These are phyloP conservation scores for Trisateles emortualis DNA, from an alignment of 2,888 invertebrate genomes.

Conservation along the genomic window DNA sequence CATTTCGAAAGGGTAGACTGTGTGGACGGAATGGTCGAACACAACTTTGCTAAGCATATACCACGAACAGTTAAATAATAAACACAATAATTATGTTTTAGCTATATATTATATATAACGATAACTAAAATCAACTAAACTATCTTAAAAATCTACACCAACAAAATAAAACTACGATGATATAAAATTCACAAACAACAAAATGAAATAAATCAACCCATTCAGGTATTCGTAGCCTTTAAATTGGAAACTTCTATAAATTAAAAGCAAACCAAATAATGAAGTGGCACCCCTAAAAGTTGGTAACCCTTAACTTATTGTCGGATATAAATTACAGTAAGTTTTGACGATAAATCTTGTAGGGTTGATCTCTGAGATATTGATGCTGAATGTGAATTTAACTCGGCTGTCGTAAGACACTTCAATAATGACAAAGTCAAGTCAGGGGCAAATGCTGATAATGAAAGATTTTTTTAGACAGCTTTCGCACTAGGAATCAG, in stretches of 20 bases:
- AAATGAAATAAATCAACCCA: constrained; percentile 60
- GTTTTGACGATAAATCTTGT: constrained; percentile 77
- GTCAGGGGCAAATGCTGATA: neutral
- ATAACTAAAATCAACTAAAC: neutral
- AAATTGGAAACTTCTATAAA: constrained; percentile 79
- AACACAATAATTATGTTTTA: no score
- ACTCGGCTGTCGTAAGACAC: constrained; percentile 10
- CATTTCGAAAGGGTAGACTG: no score
- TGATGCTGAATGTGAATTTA: constrained; percentile 14
- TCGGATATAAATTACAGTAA: constrained; percentile 79
- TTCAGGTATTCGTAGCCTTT: constrained; percentile 61
- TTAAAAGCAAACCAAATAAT: constrained; percentile 82
- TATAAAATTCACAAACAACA: constrained; percentile 39
- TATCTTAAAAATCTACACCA: neutral
- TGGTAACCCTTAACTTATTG: constrained; percentile 77
- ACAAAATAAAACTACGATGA: constrained; percentile 24
- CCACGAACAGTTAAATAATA: no score
- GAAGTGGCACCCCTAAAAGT: constrained; percentile 73
- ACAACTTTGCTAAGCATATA: no score
- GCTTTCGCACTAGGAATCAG: no score
- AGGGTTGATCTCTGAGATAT: constrained; percentile 43
- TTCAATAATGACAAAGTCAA: neutral
- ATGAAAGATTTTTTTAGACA: neutral
- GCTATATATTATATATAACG: neutral
- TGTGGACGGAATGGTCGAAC: no score